Evolutionary conservation across 2,888 invertebrate genomes (phyloP).

Genomic region (Oxystoma pomonae): DNA sequence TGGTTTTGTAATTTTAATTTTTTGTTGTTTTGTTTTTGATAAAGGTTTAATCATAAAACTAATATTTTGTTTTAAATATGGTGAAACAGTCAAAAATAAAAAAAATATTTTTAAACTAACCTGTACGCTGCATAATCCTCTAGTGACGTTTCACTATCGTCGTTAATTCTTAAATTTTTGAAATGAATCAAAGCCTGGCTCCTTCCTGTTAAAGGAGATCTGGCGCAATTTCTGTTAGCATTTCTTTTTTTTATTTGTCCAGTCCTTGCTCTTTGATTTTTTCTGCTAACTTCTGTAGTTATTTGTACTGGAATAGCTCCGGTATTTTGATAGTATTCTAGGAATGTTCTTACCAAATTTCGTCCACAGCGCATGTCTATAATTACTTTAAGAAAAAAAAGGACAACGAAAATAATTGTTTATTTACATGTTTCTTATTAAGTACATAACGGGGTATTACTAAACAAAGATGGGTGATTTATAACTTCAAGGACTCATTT

Average conservation of each 20-base stretch:
- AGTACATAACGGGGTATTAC: too few species aligned
- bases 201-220: slow-evolving; percentile 50
- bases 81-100: too few species aligned
- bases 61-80: too few species aligned
- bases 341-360: slow-evolving; percentile 69
- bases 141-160: slow-evolving; percentile 53
- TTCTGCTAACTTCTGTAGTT: slow-evolving; percentile 44
- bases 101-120: too few species aligned
- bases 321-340: slow-evolving; percentile 76
- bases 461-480: too few species aligned
- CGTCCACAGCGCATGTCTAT: slow-evolving; percentile 74
- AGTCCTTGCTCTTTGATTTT: slow-evolving; percentile 29
- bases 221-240: slow-evolving; percentile 43
- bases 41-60: too few species aligned
- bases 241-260: slow-evolving; percentile 35
- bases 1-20: too few species aligned
- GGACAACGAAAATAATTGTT: too few species aligned
- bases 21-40: too few species aligned
- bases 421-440: too few species aligned
- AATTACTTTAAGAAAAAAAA: too few species aligned
- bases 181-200: slow-evolving; percentile 52
- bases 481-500: too few species aligned
- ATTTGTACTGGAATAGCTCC: slow-evolving; percentile 59
- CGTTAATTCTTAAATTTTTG: slow-evolving; percentile 53
- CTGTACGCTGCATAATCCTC: slow-evolving; percentile 44